phyloP scores from a whole-genome alignment of 2,113 vertebrate genomes.

The Rhinopomastus cyanomelas region DNA sequence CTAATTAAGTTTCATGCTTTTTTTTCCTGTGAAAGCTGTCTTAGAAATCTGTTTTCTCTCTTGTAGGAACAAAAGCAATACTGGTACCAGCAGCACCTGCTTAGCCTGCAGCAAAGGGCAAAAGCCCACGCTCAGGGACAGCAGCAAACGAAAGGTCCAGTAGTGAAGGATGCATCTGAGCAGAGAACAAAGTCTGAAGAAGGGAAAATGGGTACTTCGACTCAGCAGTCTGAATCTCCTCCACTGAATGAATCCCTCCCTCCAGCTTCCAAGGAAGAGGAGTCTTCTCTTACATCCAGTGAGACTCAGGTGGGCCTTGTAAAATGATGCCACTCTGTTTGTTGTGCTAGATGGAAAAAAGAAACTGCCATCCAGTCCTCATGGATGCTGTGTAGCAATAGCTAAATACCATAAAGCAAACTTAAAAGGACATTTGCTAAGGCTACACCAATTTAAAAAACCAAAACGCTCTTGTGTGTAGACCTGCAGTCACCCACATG shows the following conservation, averaged over 20 bases:
- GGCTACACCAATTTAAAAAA: background rate
- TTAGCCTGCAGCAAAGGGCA: constrained; percentile 87
- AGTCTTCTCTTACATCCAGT: constrained; percentile 82
- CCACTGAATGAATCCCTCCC: constrained; percentile 79
- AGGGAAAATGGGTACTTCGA: constrained; percentile 44
- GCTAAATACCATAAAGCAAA: background rate
- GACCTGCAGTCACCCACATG: background rate
- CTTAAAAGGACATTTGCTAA: background rate
- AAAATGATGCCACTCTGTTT: background rate
- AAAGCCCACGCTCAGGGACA: constrained; percentile 78
- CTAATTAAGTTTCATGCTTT: background rate
- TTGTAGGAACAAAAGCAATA: constrained; percentile 92
- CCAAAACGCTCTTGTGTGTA: background rate
- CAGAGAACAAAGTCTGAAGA: constrained; percentile 59
- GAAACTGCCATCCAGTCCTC: background rate
- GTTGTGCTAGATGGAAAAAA: background rate
- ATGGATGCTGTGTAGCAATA: background rate
- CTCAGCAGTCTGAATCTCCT: constrained; percentile 68
- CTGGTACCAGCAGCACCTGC: constrained; percentile 95
- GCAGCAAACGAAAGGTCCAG: constrained; percentile 62
- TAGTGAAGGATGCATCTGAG: constrained; percentile 67
- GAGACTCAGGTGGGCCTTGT: constrained; percentile 79
- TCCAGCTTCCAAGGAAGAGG: constrained; percentile 83
- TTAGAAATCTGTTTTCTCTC: constrained; percentile 8
- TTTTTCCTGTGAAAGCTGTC: background rate